Base-by-base conservation (phyloP, 1,140 invertebrate genomes). In the Tetramorium parvispinum region DNA sequence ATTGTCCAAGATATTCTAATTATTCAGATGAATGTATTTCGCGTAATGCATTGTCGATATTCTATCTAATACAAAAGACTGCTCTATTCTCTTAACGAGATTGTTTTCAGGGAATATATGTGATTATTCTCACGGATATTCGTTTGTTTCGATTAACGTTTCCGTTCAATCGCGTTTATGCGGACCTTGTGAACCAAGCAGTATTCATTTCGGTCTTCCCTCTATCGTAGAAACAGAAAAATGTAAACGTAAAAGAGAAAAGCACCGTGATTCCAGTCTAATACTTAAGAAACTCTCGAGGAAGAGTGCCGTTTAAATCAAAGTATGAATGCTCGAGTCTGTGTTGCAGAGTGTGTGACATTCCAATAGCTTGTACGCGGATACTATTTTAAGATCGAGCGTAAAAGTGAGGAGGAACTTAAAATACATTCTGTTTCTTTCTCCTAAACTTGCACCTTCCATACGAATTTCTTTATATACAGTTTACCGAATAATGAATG, bases 121-220 rank as follows among this genome's bases (percentile, higher is more conserved):
- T 43, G 18, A 24, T 46, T 57, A 7, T 78, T 78, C n/a, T 57
- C 27, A 6, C 46, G 27, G 8, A 70, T 71, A 13, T 51, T 55
- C 24, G 24, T 82, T 32, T 32, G 4, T 32, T 4, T 7, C 66
- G 37, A 71, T 27, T 53, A 40, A 40, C n/a, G 7, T 79, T 68
- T 51, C 8, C 51, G 7, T 71, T 79, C 8, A n/a, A 79, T 66
- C 61, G 59, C 27, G 51, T 43, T 71, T 73, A 73, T 73, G 77
- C 79, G 65, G 88, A 85, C 51, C 63, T 75, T 87, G 85, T 55
- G 63, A 85, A 86, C 82, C 87, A 78, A 91, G 71, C 87, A 91
- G 87, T 91, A 89, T 92, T 91, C 83, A 86, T 89, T 87, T 91
- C 51, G 66, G 88, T 88, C 88, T 91, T 91, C 86, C 86, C 61